Percentiles rank a stretch among this genome's conserved stretches.
Conservation (phyloP, 2,113 vertebrate species). For the Microcebus murinus region DNA sequence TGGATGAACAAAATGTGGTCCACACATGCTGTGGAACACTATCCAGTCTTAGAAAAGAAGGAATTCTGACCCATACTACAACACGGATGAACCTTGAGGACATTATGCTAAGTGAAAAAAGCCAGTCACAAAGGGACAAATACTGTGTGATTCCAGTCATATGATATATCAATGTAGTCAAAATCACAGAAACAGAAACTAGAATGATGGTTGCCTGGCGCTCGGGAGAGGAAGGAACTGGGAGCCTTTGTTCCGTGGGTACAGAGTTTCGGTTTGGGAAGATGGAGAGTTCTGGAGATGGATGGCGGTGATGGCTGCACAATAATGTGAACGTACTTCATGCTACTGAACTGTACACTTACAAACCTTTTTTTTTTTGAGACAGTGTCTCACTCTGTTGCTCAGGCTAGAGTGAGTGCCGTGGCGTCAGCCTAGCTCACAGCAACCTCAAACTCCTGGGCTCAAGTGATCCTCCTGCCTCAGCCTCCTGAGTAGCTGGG, state of each 20-base stretch:
- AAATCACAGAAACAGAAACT: neutral
- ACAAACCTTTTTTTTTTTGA: neutral
- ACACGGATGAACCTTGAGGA: neutral
- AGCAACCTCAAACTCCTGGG: too few species aligned
- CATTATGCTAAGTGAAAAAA: neutral
- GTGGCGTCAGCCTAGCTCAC: too few species aligned
- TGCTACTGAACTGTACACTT: neutral
- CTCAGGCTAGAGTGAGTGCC: too few species aligned
- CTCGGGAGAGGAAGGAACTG: neutral
- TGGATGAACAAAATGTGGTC: neutral
- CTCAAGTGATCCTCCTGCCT: too few species aligned
- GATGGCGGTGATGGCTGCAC: neutral
- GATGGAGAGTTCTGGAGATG: neutral
- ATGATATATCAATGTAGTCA: neutral
- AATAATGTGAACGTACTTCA: neutral
- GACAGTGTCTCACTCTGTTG: too few species aligned
- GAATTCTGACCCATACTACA: neutral
- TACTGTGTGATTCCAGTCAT: too few species aligned
- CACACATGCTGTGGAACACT: neutral
- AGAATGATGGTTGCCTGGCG: neutral
- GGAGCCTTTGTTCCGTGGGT: neutral
- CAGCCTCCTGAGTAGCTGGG: too few species aligned
- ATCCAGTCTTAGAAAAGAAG: neutral
- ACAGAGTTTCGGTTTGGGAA: neutral
- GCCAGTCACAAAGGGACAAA: neutral